phyloP scores from a whole-genome alignment of 2,888 invertebrate genomes.

The Cheilosia urbana region DNA sequence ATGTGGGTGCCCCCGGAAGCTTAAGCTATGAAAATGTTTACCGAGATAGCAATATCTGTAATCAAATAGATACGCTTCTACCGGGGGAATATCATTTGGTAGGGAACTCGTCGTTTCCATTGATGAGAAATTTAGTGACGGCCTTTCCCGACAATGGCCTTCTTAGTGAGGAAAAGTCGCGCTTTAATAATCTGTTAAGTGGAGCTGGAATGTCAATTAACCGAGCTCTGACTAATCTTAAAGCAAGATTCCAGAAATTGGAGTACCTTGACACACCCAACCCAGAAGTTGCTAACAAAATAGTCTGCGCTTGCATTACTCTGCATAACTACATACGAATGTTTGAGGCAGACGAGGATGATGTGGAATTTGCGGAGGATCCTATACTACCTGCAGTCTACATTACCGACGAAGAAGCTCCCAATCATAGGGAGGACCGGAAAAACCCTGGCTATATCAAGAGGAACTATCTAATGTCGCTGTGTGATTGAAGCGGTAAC shows the following conservation, averaged over 20 bases:
- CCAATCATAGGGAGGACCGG: not conserved
- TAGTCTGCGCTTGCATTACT: slow-evolving; percentile 44
- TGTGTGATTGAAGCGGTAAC: slow-evolving; percentile 25
- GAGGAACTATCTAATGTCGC: slow-evolving; percentile 40
- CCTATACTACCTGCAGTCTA: not conserved
- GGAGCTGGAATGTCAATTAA: slow-evolving; percentile 3
- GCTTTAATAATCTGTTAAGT: slow-evolving; percentile 24
- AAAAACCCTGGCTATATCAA: slow-evolving; percentile 26
- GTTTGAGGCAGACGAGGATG: slow-evolving; percentile 35
- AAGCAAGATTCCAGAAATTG: slow-evolving; percentile 33
- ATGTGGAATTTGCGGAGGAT: not conserved
- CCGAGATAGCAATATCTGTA: slow-evolving; percentile 20
- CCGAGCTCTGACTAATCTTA: slow-evolving; percentile 3
- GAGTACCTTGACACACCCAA: slow-evolving; percentile 25
- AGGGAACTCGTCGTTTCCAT: slow-evolving; percentile 29
- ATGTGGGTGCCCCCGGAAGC: slow-evolving; percentile 46
- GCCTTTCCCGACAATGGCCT: slow-evolving; percentile 31
- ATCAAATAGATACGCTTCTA: slow-evolving; percentile 26
- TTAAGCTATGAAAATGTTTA: slow-evolving; percentile 10
- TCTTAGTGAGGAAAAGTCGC: not conserved
- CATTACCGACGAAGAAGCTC: not conserved
- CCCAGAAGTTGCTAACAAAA: slow-evolving; percentile 43
- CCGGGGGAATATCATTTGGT: slow-evolving; percentile 45
- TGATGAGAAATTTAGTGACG: slow-evolving; percentile 40
- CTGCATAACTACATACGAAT: slow-evolving; percentile 50